Percentiles rank a stretch among this genome's conserved stretches.
phyloP scores from a whole-genome alignment of 2,797 vertebrate species.

The Pangasius krempfi region DNA sequence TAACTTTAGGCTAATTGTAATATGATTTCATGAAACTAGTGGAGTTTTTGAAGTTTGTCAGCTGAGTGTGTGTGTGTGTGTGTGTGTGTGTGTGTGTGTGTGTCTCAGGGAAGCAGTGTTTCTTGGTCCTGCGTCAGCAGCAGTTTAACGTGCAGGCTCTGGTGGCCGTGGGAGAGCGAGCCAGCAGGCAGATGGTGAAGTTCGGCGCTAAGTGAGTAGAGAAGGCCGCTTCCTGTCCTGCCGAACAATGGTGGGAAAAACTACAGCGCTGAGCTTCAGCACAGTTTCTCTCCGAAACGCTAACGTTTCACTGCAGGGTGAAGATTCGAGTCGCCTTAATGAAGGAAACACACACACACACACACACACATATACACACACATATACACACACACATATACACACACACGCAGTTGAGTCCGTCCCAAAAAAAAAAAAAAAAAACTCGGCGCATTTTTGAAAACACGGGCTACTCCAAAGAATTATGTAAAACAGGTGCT shows the following conservation, averaged over 20 bases:
- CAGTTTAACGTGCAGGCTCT: constrained; percentile 96
- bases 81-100: background rate
- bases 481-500: too few species aligned
- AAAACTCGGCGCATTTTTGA: too few species aligned
- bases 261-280: constrained; percentile 74
- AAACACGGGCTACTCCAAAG: too few species aligned
- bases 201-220: constrained; percentile 98
- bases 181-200: constrained; percentile 99
- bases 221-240: constrained; percentile 86
- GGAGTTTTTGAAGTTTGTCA: background rate
- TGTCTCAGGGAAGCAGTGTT: constrained; percentile 93
- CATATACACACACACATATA: too few species aligned
- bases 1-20: background rate
- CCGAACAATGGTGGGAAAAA: constrained; percentile 98
- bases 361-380: too few species aligned
- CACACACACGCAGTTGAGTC: too few species aligned
- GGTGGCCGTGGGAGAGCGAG: constrained; percentile 95
- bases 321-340: too few species aligned
- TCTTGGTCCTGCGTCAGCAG: constrained; percentile 97
- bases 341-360: too few species aligned
- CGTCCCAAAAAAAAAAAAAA: too few species aligned
- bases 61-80: background rate
- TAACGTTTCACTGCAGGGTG: constrained; percentile 72
- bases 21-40: background rate
- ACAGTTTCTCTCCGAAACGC: constrained; percentile 73